Evolutionary conservation across 2,888 invertebrate species (phyloP).

Genomic region (Cremastobaeus sp.): DNA sequence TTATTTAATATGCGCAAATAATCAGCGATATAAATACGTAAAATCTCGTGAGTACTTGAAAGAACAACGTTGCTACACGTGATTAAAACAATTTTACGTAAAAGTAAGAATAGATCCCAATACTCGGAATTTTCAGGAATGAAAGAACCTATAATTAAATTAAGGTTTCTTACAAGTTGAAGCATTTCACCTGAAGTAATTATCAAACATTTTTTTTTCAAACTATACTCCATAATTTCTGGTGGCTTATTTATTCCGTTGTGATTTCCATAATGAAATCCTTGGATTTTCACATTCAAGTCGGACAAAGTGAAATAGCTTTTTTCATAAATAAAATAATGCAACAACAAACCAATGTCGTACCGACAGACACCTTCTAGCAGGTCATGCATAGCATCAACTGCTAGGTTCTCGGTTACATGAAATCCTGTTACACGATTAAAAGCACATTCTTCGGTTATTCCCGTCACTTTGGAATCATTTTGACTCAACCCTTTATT

Average conservation of each 20-base stretch:
- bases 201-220: slow-evolving; percentile 37
- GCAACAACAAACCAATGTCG: slow-evolving; percentile 46
- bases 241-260: slow-evolving; percentile 46
- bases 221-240: slow-evolving; percentile 31
- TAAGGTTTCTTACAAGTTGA: slow-evolving; percentile 25
- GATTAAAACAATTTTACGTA: slow-evolving; percentile 28
- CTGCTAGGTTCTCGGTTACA: slow-evolving; percentile 43
- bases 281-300: slow-evolving; percentile 48
- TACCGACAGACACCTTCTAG: slow-evolving; percentile 56
- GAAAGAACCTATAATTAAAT: slow-evolving; percentile 27
- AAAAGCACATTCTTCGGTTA: slow-evolving; percentile 44
- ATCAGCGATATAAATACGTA: slow-evolving; percentile 4
- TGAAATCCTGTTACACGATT: slow-evolving; percentile 46
- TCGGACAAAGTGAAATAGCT: slow-evolving; percentile 48
- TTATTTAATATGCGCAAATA: slow-evolving; percentile 1
- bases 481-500: slow-evolving; percentile 29
- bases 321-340: slow-evolving; percentile 37
- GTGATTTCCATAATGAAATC: slow-evolving; percentile 54
- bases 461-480: slow-evolving; percentile 38
- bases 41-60: background rate
- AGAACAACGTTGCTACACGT: slow-evolving; percentile 12
- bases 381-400: slow-evolving; percentile 60
- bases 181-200: slow-evolving; percentile 62
- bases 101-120: slow-evolving; percentile 21
- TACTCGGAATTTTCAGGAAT: slow-evolving; percentile 16